Evolutionary conservation across 64 coral and sea anemone genomes (phyloP).

Genomic region (Catalaphyllia jardinei): DNA sequence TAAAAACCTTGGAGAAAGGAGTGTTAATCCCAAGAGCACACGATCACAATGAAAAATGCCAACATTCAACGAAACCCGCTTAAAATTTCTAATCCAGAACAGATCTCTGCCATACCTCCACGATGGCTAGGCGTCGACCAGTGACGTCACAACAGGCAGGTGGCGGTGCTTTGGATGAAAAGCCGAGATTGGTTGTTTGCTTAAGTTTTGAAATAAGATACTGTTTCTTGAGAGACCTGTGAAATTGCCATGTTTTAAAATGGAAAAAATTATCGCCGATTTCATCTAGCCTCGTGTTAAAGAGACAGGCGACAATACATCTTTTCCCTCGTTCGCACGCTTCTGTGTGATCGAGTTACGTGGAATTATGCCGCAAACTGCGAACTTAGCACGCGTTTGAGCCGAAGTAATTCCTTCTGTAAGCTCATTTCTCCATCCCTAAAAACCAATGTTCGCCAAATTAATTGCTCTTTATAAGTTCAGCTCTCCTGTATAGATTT

Average conservation of each 20-base stretch:
- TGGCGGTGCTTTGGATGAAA: slow-evolving; percentile 8
- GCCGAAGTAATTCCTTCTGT: not conserved
- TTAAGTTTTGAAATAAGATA: slow-evolving; percentile 67
- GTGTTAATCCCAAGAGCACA: slow-evolving; percentile 12
- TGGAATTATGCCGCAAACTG: not conserved
- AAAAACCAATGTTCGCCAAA: slow-evolving; percentile 19
- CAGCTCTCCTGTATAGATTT: not conserved
- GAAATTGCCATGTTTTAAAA: slow-evolving; percentile 40
- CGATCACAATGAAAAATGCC: not conserved
- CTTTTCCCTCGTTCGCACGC: not conserved
- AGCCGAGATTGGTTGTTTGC: slow-evolving; percentile 44
- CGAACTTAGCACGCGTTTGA: not conserved
- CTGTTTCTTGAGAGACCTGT: slow-evolving; percentile 16
- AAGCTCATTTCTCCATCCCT: not conserved
- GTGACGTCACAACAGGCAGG: slow-evolving; percentile 51
- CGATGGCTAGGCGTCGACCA: not conserved
- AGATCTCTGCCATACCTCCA: not conserved
- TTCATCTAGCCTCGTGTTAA: slow-evolving; percentile 55
- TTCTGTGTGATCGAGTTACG: not conserved
- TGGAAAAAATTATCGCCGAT: slow-evolving; percentile 26
- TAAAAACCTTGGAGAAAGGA: not conserved
- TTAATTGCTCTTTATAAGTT: slow-evolving; percentile 37
- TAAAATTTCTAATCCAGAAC: slow-evolving; percentile 7
- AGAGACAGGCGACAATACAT: slow-evolving; percentile 10
- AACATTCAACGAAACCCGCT: not conserved